Conservation (phyloP, 1,140 invertebrate genomes). For the Zaprionus davidi region DNA sequence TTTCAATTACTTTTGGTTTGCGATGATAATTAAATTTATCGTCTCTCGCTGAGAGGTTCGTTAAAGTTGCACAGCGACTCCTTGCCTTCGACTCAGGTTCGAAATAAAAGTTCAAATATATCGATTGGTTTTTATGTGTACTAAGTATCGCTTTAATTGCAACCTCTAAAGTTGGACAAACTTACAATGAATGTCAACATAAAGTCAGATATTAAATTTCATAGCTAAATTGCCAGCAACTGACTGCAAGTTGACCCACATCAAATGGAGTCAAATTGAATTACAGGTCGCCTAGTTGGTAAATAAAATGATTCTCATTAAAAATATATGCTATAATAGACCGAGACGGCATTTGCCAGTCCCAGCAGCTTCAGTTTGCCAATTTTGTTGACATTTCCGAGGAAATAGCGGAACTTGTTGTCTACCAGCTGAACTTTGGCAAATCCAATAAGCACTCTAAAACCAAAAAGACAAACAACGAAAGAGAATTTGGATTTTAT, state of each 20-base stretch:
- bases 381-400: conserved; percentile 28
- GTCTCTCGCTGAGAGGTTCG: conserved; percentile 13
- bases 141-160: not conserved
- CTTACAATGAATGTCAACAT: not conserved
- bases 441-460: conserved; percentile 70
- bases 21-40: conserved; percentile 37
- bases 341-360: not conserved
- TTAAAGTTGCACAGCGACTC: conserved; percentile 32
- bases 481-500: conserved; percentile 40
- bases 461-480: conserved; percentile 37
- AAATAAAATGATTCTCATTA: conserved; percentile 2
- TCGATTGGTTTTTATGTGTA: not conserved
- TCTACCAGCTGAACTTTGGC: conserved; percentile 32
- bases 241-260: not conserved
- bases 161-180: not conserved
- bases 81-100: not conserved
- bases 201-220: not conserved
- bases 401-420: conserved; percentile 21
- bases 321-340: not conserved
- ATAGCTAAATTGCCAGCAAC: not conserved
- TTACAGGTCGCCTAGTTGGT: not conserved
- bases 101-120: conserved; percentile 8
- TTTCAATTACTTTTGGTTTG: conserved; percentile 21
- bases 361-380: conserved; percentile 9
- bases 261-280: not conserved